Conservation (phyloP, 1,140 invertebrate genomes). For the Neuroterus valhalla region DNA sequence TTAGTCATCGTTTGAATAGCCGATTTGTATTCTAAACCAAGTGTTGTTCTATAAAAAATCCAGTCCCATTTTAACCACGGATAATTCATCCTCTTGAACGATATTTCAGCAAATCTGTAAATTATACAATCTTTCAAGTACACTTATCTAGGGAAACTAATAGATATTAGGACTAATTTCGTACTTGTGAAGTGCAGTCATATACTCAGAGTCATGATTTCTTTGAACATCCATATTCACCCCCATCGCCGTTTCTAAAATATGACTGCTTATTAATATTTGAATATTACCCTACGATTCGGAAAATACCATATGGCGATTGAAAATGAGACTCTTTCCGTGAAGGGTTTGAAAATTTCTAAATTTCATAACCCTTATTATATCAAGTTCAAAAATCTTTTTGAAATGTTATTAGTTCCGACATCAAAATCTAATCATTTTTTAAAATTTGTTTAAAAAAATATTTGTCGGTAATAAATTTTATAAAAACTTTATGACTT, state of each 20-base stretch:
- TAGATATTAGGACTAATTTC: slow-evolving; percentile 29
- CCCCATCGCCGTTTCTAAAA: slow-evolving; percentile 90
- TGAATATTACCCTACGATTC: neutral
- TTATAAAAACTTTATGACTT: neutral
- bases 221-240: slow-evolving; percentile 83
- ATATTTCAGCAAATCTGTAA: slow-evolving; percentile 36
- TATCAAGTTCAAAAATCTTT: too few relatives aligned
- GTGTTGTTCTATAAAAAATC: slow-evolving; percentile 52
- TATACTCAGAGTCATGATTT: slow-evolving; percentile 83
- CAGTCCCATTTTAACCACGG: slow-evolving; percentile 60
- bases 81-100: slow-evolving; percentile 51
- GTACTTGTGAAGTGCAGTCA: slow-evolving; percentile 81
- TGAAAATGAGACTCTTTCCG: too few relatives aligned
- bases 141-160: neutral
- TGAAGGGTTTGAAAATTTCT: too few relatives aligned
- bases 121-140: slow-evolving; percentile 8
- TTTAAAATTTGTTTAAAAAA: slow-evolving; percentile 1
- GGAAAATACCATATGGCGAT: neutral
- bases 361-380: too few relatives aligned
- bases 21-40: slow-evolving; percentile 55
- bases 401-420: too few relatives aligned
- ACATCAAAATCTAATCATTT: neutral
- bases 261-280: slow-evolving; percentile 20
- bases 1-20: slow-evolving; percentile 59
- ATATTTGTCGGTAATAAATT: slow-evolving; percentile 28